Percentiles rank a stretch among this genome's conserved stretches.
Conservation (phyloP, 2,797 vertebrate genomes). For the Lagorchestes hirsutus region DNA sequence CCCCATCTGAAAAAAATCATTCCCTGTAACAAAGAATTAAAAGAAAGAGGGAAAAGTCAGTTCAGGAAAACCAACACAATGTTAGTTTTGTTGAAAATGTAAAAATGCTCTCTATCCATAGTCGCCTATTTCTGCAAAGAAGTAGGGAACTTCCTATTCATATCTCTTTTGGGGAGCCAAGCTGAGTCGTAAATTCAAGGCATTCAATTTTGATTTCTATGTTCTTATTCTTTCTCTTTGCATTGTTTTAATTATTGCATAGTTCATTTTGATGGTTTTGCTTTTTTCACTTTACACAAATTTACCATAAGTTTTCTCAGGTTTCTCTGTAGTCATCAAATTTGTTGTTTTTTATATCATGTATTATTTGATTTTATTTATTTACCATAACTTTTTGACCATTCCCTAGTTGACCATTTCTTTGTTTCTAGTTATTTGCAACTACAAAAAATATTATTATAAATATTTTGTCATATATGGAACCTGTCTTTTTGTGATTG, state of each 20-base stretch:
- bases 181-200: not conserved
- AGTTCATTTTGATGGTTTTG: not conserved
- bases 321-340: not conserved
- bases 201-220: not conserved
- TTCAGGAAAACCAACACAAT: not conserved
- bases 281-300: not conserved
- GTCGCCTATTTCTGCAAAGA: not conserved
- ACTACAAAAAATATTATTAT: constrained; percentile 21
- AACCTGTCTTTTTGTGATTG: constrained; percentile 1
- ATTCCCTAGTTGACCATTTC: not conserved
- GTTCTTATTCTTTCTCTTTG: not conserved
- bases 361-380: not conserved
- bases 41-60: not conserved
- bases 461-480: not conserved
- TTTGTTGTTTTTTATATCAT: not conserved
- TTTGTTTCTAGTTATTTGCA: not conserved
- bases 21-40: not conserved
- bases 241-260: not conserved
- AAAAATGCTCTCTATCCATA: not conserved
- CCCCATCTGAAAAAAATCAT: not conserved
- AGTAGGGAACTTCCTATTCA: not conserved
- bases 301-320: not conserved
- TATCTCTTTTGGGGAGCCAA: not conserved
- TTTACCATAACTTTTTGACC: not conserved
- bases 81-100: not conserved